Evolutionary conservation across 2,797 vertebrate species (phyloP).

Genomic region (Numenius phaeopus): DNA sequence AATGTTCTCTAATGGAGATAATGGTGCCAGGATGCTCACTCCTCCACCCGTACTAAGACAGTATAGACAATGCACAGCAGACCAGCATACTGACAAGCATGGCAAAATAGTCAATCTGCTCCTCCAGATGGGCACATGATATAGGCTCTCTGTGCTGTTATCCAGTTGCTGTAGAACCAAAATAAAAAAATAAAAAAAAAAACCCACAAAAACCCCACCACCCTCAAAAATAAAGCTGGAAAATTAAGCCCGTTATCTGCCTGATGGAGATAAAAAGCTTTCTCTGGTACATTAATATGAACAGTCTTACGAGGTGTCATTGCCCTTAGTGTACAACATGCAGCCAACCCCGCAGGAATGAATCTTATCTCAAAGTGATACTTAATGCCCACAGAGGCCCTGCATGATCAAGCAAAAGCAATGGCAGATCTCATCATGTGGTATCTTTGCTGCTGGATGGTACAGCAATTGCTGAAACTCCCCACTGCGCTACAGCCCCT

Average conservation of each 20-base stretch:
- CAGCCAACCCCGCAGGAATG: background rate
- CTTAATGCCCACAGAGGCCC: background rate
- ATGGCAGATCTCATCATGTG: background rate
- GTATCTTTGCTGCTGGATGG: background rate
- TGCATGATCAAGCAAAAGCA: background rate
- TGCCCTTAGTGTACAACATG: background rate
- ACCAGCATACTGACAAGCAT: background rate
- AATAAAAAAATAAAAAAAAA: background rate
- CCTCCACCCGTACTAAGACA: background rate
- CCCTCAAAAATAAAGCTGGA: background rate
- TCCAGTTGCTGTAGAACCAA: background rate
- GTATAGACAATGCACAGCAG: background rate
- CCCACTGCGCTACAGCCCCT: background rate
- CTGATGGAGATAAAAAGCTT: background rate
- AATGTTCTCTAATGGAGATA: background rate
- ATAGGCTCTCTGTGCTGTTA: background rate
- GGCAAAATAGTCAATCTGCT: background rate
- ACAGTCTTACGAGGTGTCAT: background rate
- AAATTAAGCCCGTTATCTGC: background rate
- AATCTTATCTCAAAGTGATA: background rate
- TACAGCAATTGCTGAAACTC: background rate
- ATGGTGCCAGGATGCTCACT: background rate
- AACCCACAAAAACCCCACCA: background rate
- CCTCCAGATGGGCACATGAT: background rate
- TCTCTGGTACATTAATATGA: background rate